These are phyloP conservation scores for Gymnocypris eckloni DNA, from an alignment of 2,797 vertebrate genomes.

Conservation along the genomic window DNA sequence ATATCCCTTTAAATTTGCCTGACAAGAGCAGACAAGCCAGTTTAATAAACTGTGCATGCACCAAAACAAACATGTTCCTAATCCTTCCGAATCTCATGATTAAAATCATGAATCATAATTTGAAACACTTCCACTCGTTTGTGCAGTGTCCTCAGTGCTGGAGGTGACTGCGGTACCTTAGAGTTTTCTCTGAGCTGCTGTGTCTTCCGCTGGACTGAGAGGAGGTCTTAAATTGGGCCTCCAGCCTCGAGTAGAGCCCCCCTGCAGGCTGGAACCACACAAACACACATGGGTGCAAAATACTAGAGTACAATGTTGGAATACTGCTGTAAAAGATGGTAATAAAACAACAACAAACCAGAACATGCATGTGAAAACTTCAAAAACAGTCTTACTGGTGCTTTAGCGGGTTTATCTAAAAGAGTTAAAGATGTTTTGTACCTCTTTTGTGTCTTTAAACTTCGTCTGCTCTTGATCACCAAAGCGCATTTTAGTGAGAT, in stretches of 20 bases:
- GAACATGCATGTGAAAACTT: not conserved
- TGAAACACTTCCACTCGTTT: slow-evolving; percentile 1
- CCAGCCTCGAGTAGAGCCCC: slow-evolving; percentile 92
- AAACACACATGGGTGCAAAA: slow-evolving; percentile 18
- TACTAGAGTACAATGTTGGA: slow-evolving; percentile 13
- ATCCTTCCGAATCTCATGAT: slow-evolving; percentile 10
- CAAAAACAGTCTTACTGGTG: not conserved
- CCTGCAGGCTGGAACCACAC: slow-evolving; percentile 81
- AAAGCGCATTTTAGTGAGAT: slow-evolving; percentile 93
- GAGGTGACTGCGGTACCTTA: slow-evolving; percentile 70
- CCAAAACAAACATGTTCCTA: not conserved
- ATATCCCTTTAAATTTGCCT: not conserved
- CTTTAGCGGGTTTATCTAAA: slow-evolving; percentile 4
- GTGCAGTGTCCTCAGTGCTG: slow-evolving; percentile 8
- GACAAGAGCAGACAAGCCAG: slow-evolving; percentile 21
- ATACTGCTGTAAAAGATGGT: not conserved
- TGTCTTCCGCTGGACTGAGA: slow-evolving; percentile 80
- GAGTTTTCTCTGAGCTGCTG: slow-evolving; percentile 84
- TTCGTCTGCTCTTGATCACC: slow-evolving; percentile 89
- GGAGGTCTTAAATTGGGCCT: slow-evolving; percentile 87
- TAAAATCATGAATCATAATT: slow-evolving; percentile 12
- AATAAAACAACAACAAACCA: slow-evolving; percentile 17
- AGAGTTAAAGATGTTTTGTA: slow-evolving; percentile 63
- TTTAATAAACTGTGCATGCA: not conserved
- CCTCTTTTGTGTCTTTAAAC: slow-evolving; percentile 90